Conservation (phyloP, 2,888 invertebrate genomes). For the Drosophila yooni region DNA sequence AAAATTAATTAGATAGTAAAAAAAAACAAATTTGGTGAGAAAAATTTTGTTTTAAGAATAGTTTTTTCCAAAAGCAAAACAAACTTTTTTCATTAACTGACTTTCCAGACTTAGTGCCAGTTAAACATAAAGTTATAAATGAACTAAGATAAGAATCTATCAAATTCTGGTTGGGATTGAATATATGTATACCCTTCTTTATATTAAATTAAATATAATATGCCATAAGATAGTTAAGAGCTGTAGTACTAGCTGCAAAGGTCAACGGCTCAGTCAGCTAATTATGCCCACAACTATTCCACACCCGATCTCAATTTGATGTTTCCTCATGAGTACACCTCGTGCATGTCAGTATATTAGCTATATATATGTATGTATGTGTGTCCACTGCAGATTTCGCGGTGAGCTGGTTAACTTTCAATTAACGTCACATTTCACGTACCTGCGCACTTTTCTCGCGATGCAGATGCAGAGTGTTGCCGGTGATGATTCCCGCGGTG, state of each 20-base stretch:
- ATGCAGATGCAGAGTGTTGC: conserved; percentile 69
- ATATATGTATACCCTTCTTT: background rate
- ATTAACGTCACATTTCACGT: conserved; percentile 65
- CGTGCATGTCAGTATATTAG: background rate
- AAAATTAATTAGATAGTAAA: too few species aligned
- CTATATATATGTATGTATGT: background rate
- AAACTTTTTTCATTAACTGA: background rate
- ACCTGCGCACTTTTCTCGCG: conserved; percentile 71
- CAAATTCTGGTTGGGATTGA: background rate
- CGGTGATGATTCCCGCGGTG: conserved; percentile 68
- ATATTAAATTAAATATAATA: background rate
- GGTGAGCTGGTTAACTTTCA: conserved; percentile 54
- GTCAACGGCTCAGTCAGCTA: fast-evolving
- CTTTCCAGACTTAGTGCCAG: fast-evolving
- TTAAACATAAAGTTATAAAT: background rate
- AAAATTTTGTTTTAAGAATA: too few species aligned
- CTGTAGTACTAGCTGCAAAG: background rate
- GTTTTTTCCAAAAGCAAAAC: too few species aligned
- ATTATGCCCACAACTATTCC: too few species aligned
- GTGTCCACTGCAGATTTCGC: conserved; percentile 2
- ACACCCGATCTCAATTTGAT: fast-evolving
- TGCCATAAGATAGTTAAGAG: background rate
- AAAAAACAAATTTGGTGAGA: too few species aligned
- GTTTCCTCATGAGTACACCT: background rate
- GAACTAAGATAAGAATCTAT: background rate